Evolutionary conservation across 2,888 invertebrate species (phyloP), one percentile per base, ranked within the genome.

Genomic region (Drosophila setosimentum): DNA sequence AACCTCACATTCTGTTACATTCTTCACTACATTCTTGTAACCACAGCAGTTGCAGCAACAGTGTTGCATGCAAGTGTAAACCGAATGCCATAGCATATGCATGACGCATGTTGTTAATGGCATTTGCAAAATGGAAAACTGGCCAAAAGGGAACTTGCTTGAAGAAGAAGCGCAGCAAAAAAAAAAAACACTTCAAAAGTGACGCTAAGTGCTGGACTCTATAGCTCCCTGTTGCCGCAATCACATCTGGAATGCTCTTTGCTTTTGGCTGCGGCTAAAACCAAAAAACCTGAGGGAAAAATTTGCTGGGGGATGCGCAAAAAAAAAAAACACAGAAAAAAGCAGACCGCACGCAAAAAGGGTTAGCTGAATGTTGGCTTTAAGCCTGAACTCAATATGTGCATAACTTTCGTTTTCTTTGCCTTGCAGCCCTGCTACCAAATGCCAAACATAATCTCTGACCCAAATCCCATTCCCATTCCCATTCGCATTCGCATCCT

Each of bases 391-490:
- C 80, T 75, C 76, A 88, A 83, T 80, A 80, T 86, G 87, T 69
- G 89, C 73, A 83, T 78, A 80, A 88, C 84, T 84, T 83, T 84
- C 87, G 68, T 89, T 83, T 87, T 87, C 68, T 69, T 51, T 45
- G 70, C 61, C 45, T 21, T 29, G 16, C 61, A n/a, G 53, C 37
- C 30, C 69, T 66, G 65, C 60, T 21, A 53, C 59, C 73, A 70
- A 80, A 77, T 68, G 68, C 72, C 69, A 68, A 68, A 57, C 73
- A 84, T 85, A 89, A 86, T 86, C 90, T 89, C 60, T 80, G 85
- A 87, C 85, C 85, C 86, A 85, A 86, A 86, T 86, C 84, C 83
- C n/a, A n/a, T n/a, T n/a, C n/a, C n/a, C n/a, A n/a, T n/a, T n/a
- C n/a, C n/a, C n/a, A n/a, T n/a, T n/a, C n/a, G n/a, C 13, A 6